phyloP scores from a whole-genome alignment of 35 echinoderm and acorn worm species.

The Anneissia japonica region DNA sequence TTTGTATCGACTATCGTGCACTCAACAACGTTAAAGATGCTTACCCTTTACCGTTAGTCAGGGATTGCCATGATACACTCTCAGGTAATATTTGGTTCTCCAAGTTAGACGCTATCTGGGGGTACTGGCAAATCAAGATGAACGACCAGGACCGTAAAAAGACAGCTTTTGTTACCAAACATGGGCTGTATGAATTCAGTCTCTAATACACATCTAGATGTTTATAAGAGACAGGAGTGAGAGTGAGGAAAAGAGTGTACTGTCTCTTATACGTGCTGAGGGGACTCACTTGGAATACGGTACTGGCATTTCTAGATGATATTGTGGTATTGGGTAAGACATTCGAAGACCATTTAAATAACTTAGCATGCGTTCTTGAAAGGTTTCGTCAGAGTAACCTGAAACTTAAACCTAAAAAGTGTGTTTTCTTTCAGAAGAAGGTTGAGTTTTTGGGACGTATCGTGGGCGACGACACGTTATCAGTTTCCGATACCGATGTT shows the following conservation, averaged over 20 bases:
- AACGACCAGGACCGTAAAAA: conserved; percentile 13
- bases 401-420: conserved; percentile 55
- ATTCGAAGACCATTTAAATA: conserved; percentile 10
- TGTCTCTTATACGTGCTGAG: too few species aligned
- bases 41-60: conserved; percentile 18
- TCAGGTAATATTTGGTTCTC: conserved; percentile 51
- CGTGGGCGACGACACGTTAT: neutral
- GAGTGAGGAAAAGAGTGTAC: too few species aligned
- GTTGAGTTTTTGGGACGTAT: conserved; percentile 31
- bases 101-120: conserved; percentile 38
- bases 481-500: neutral
- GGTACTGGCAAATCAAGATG: conserved; percentile 39
- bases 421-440: conserved; percentile 25
- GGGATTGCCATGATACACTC: conserved; percentile 36
- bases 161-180: conserved; percentile 46
- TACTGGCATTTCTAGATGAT: conserved; percentile 21
- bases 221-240: too few species aligned
- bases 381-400: neutral
- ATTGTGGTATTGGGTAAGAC: conserved; percentile 16
- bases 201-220: too few species aligned
- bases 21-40: conserved; percentile 44
- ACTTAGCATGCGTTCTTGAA: too few species aligned
- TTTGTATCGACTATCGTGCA: conserved; percentile 40
- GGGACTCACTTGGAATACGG: conserved; percentile 1
- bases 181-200: conserved; percentile 43